phyloP scores from a whole-genome alignment of 2,888 invertebrate species.

The Parthenolecanium corni region DNA sequence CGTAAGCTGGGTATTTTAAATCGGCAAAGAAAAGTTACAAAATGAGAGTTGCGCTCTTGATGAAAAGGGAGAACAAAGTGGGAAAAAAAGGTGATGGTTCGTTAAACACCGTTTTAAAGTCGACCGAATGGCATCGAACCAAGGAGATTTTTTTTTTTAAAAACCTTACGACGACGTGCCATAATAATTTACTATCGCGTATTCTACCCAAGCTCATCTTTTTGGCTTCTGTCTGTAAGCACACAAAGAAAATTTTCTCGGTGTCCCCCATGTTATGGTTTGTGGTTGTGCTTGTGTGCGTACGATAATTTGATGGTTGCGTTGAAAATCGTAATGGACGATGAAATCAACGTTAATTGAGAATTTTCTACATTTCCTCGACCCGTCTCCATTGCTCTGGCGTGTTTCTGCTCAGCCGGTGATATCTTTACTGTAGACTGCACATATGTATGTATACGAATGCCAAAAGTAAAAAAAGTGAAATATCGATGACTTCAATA shows the following conservation, averaged over 20 bases:
- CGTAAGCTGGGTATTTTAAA: too few species aligned
- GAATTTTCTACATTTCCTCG: background rate
- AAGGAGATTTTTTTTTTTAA: slow-evolving; percentile 6
- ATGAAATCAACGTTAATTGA: slow-evolving; percentile 12
- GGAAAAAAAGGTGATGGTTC: slow-evolving; percentile 13
- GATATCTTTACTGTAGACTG: too few species aligned
- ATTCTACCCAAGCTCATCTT: too few species aligned
- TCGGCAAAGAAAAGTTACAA: too few species aligned
- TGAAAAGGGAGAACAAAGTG: background rate
- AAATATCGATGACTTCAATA: too few species aligned
- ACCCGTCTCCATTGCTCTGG: too few species aligned
- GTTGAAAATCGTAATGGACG: slow-evolving; percentile 10
- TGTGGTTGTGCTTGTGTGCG: background rate
- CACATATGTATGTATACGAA: too few species aligned
- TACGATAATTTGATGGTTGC: slow-evolving; percentile 18
- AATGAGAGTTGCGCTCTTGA: background rate
- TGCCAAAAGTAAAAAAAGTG: too few species aligned
- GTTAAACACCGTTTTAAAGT: slow-evolving; percentile 20
- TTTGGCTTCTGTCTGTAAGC: too few species aligned
- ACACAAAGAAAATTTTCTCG: background rate
- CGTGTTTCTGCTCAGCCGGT: too few species aligned
- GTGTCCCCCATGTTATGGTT: background rate
- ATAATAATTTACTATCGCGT: background rate
- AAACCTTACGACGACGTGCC: background rate
- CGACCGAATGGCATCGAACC: slow-evolving; percentile 23